Evolutionary conservation across 2,888 invertebrate genomes (phyloP).

Genomic region (Xylophagus ater): DNA sequence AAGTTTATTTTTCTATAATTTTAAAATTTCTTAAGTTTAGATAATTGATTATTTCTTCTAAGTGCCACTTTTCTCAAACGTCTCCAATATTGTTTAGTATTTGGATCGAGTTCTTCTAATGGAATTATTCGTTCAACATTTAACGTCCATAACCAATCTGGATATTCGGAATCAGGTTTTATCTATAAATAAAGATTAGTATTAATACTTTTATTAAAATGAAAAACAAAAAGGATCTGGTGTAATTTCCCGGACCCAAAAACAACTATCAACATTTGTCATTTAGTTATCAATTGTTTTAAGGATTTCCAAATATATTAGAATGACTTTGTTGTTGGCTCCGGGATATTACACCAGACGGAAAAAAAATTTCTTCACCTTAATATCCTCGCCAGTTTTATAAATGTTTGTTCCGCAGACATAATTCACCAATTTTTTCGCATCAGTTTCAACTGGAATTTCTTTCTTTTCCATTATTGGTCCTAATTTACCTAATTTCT

Average conservation of each 20-base stretch:
- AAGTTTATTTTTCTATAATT: background rate
- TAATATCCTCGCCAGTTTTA: constrained; percentile 68
- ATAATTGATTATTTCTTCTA: constrained; percentile 50
- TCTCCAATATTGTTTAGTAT: constrained; percentile 72
- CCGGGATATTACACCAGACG: background rate
- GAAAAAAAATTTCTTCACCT: constrained; percentile 36
- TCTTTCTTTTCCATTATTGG: constrained; percentile 55
- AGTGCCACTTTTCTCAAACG: constrained; percentile 54
- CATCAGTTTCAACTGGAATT: constrained; percentile 77
- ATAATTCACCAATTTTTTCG: constrained; percentile 58
- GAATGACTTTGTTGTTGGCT: too few relatives aligned
- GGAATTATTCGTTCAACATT: constrained; percentile 50
- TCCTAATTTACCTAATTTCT: constrained; percentile 51
- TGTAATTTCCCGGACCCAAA: too few relatives aligned
- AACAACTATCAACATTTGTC: too few relatives aligned
- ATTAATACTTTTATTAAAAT: too few relatives aligned
- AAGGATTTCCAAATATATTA: too few relatives aligned
- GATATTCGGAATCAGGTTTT: constrained; percentile 73
- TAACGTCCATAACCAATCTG: constrained; percentile 82
- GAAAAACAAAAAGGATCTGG: too few relatives aligned
- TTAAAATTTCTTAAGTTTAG: constrained; percentile 50
- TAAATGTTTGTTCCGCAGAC: constrained; percentile 81
- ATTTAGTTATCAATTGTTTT: too few relatives aligned
- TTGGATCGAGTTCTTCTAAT: constrained; percentile 66
- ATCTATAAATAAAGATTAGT: constrained; percentile 28